Conservation (phyloP, 2,797 vertebrate species). For the Bradypodion ventrale region DNA sequence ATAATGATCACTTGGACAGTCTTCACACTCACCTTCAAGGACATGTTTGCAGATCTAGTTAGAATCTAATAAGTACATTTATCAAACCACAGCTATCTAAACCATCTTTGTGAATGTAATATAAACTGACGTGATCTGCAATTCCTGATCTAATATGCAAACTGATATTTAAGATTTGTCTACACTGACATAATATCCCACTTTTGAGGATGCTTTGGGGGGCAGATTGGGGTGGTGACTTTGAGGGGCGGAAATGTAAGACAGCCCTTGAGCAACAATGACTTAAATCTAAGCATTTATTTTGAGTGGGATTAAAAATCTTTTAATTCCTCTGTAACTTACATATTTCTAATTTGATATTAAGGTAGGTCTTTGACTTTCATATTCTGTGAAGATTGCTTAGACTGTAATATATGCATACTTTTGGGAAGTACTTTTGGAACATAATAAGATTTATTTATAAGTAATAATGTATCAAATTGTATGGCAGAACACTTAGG, state of each 20-base stretch:
- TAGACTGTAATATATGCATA: neutral
- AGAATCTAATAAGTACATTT: neutral
- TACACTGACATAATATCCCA: too few species aligned
- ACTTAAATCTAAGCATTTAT: neutral
- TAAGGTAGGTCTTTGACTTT: neutral
- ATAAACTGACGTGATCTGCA: neutral
- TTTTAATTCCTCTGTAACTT: too few species aligned
- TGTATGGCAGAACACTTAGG: neutral
- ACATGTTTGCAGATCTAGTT: neutral
- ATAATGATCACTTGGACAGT: too few species aligned
- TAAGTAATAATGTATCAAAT: neutral
- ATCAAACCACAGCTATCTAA: neutral
- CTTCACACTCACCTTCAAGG: neutral
- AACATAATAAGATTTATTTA: neutral
- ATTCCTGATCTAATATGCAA: neutral
- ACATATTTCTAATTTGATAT: too few species aligned
- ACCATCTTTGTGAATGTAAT: neutral
- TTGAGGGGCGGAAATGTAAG: neutral
- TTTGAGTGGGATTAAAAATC: neutral
- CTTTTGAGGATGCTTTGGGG: too few species aligned
- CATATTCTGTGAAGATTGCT: neutral
- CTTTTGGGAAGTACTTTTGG: neutral
- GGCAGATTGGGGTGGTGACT: too few species aligned
- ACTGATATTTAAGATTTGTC: neutral
- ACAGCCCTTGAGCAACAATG: neutral